These are phyloP conservation scores for Patiria pectinifera DNA, from an alignment of 53 echinoderm and acorn worm species.

Conservation along the genomic window DNA sequence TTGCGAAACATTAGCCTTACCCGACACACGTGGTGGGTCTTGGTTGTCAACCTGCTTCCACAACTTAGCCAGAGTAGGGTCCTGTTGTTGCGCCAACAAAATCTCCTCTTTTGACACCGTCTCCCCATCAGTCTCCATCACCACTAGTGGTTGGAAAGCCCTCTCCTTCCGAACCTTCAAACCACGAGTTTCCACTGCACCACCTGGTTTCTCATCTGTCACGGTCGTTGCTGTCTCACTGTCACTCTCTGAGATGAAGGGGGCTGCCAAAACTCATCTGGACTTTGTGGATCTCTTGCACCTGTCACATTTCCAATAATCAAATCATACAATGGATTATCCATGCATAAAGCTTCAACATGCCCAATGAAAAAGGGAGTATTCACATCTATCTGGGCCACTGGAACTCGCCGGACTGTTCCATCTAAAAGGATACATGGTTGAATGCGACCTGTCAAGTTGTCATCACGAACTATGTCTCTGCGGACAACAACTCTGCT, in stretches of 20 bases:
- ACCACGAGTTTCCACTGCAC: conserved; percentile 57
- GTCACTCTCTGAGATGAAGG: too few species aligned
- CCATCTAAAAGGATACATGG: conserved; percentile 58
- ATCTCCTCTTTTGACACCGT: conserved; percentile 38
- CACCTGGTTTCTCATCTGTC: not conserved
- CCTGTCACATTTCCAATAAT: conserved; percentile 24
- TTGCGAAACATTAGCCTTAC: not conserved
- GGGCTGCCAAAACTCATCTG: conserved; percentile 13
- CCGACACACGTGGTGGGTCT: not conserved
- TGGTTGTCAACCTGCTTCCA: not conserved
- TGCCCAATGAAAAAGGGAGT: conserved; percentile 39
- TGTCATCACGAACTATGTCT: conserved; percentile 1
- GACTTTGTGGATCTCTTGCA: conserved; percentile 20
- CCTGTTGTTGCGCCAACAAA: conserved; percentile 26
- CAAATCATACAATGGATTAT: conserved; percentile 47
- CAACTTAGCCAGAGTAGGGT: not conserved
- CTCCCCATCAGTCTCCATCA: not conserved
- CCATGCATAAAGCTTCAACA: conserved; percentile 29
- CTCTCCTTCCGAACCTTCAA: conserved; percentile 27
- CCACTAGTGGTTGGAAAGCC: conserved; percentile 27
- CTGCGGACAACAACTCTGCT: conserved; percentile 47
- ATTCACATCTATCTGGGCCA: conserved; percentile 6
- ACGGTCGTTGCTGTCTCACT: not conserved
- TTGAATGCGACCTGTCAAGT: conserved; percentile 19
- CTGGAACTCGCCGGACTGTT: conserved; percentile 40